phyloP scores from a whole-genome alignment of 2,113 vertebrate species.

The Alaudala cheleensis region DNA sequence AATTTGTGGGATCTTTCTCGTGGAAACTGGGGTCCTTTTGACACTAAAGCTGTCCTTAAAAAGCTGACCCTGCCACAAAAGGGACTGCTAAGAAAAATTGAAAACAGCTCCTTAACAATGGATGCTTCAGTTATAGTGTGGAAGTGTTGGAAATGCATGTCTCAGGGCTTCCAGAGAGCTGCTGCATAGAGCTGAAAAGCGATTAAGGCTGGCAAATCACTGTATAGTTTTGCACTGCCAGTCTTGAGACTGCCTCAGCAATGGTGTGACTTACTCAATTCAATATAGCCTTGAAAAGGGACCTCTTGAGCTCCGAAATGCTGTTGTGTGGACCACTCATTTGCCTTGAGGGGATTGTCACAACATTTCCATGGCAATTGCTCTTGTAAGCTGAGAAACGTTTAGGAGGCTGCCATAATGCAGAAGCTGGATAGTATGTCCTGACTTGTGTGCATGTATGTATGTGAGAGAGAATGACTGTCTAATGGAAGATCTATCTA shows the following conservation, averaged over 20 bases:
- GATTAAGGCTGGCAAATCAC: slow-evolving; percentile 68
- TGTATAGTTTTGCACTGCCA: slow-evolving; percentile 61
- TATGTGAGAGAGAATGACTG: background rate
- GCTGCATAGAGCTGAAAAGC: slow-evolving; percentile 65
- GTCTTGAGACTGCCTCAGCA: slow-evolving; percentile 51
- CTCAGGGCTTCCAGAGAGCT: slow-evolving; percentile 55
- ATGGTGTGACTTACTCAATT: slow-evolving; percentile 64
- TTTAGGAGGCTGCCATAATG: slow-evolving; percentile 33
- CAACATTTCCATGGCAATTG: slow-evolving; percentile 63
- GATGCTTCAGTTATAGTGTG: slow-evolving; percentile 56
- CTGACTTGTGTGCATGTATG: background rate
- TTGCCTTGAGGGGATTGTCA: slow-evolving; percentile 48
- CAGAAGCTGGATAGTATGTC: background rate
- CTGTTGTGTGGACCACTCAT: slow-evolving; percentile 63
- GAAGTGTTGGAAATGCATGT: slow-evolving; percentile 66
- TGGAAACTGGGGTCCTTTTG: slow-evolving; percentile 57
- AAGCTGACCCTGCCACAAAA: slow-evolving; percentile 55
- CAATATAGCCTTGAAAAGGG: slow-evolving; percentile 58
- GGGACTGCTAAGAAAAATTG: slow-evolving; percentile 55
- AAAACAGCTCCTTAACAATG: slow-evolving; percentile 59
- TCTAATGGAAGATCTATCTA: background rate
- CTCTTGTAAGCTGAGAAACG: slow-evolving; percentile 38
- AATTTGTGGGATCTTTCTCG: slow-evolving; percentile 57
- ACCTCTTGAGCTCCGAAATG: slow-evolving; percentile 54
- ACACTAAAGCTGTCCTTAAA: slow-evolving; percentile 37